Evolutionary conservation across 2,797 vertebrate species (phyloP).

Genomic region (Coluber constrictor): DNA sequence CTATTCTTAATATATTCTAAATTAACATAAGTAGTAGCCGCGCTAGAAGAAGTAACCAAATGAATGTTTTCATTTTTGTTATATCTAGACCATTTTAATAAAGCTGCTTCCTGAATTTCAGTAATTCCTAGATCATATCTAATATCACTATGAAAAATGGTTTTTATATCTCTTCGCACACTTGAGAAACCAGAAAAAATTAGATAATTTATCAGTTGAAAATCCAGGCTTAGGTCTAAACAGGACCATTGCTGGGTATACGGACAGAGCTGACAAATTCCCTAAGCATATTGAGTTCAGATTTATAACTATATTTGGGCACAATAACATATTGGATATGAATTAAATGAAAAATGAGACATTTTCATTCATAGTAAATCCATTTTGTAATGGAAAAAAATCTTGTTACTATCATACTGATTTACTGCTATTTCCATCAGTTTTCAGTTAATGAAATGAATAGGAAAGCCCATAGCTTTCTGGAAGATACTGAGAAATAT

Average conservation of each 20-base stretch:
- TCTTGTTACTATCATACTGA: constrained; percentile 33
- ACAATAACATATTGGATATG: constrained; percentile 61
- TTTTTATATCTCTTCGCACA: constrained; percentile 55
- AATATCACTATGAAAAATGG: constrained; percentile 33
- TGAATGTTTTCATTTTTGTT: constrained; percentile 59
- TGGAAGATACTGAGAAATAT: constrained; percentile 54
- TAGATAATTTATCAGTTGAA: constrained; percentile 60
- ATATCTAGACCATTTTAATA: constrained; percentile 45
- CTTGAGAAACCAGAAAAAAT: constrained; percentile 53
- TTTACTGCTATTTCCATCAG: not conserved
- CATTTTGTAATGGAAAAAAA: constrained; percentile 32
- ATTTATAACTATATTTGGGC: constrained; percentile 25
- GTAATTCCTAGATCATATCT: constrained; percentile 46
- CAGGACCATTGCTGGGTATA: constrained; percentile 45
- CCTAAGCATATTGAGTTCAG: constrained; percentile 47
- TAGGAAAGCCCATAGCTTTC: constrained; percentile 25
- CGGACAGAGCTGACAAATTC: constrained; percentile 48
- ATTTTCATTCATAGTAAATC: constrained; percentile 55
- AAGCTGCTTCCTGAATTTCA: constrained; percentile 58
- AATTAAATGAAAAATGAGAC: constrained; percentile 55
- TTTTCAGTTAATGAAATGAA: constrained; percentile 59
- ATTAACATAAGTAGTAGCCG: constrained; percentile 22
- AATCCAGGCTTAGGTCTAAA: constrained; percentile 47
- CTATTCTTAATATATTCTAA: constrained; percentile 40
- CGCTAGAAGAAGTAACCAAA: constrained; percentile 40